Evolutionary conservation across 2,888 invertebrate species (phyloP), one percentile per base, ranked within the genome.

Genomic region (Drosophila fungiperda): DNA sequence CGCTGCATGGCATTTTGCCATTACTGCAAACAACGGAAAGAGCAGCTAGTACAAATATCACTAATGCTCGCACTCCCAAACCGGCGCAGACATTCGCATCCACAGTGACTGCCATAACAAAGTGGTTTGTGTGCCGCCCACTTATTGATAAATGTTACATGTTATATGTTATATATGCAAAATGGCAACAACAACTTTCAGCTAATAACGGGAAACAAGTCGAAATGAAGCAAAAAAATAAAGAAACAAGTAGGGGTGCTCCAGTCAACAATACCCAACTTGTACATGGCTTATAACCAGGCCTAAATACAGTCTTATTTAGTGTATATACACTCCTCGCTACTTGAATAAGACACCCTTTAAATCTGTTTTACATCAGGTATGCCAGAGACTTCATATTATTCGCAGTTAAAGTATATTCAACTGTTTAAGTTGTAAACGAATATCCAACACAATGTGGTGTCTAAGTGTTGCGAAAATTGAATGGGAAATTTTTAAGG

Each of bases 161-260:
- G 50, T 45, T 55, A 32, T 53, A 54, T 55, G 17, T 32, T 33
- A 29, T 33, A 29, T 62, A 65, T 65, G 59, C 49, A 65, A 68
- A 74, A 81, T 68, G 73, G 68, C 78, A 74, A 52, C 59, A 63
- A 52, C 35, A 62, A 71, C 66, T 60, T 67, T 59, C 54, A 67
- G 83, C 69, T 86, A 83, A 83, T 83, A 86, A 70, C 49, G 71
- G 71, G 61, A 83, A 86, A 64, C 68, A 71, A 68, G 53, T 53
- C 57, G 35, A 59, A 58, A 65, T 54, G 65, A 67, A 67, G 72
- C 54, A 68, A 64, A 61, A 69, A 61, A 79, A 48, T 12, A 52
- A 17, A 54, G 15, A 53, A 6, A 35, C 17, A 23, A 7, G 15
- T 45, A 11, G n/a, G 42, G 42, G 42, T 11, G 42, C 42, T 42